phyloP scores from a whole-genome alignment of 1,140 invertebrate species.

The Phocides pigmalion region DNA sequence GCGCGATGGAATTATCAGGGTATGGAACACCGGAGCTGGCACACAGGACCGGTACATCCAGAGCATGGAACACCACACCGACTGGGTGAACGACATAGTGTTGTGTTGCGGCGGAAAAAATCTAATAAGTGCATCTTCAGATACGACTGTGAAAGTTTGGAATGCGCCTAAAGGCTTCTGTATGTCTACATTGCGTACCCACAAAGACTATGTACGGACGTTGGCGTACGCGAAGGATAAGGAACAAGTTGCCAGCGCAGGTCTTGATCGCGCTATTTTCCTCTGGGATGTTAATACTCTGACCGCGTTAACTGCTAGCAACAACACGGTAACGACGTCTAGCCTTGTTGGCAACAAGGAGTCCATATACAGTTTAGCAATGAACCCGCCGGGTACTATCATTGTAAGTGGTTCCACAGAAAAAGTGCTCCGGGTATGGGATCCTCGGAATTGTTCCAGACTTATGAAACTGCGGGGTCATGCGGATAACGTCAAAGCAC shows the following conservation, averaged over 20 bases:
- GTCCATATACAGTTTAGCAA: conserved; percentile 99
- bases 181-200: conserved; percentile 98
- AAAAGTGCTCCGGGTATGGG: conserved; percentile 98
- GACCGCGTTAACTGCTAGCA: conserved; percentile 98
- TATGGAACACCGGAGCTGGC: conserved; percentile 91
- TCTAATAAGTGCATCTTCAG: conserved; percentile 99
- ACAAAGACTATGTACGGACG: conserved; percentile 99
- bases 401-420: conserved; percentile 99
- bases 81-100: conserved; percentile 99
- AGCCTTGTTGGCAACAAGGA: conserved; percentile 98
- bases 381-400: conserved; percentile 98
- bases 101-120: conserved; percentile 98
- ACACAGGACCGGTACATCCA: conserved; percentile 93
- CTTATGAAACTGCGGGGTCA: conserved; percentile 99
- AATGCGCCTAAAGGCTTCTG: conserved; percentile 99
- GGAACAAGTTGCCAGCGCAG: conserved; percentile 97
- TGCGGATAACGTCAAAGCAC: conserved; percentile 97
- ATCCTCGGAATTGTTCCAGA: conserved; percentile 97
- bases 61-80: conserved; percentile 99
- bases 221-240: conserved; percentile 99
- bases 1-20: conserved; percentile 98
- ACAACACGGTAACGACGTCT: conserved; percentile 99
- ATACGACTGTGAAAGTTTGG: conserved; percentile 99
- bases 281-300: conserved; percentile 99
- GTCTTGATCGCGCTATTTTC: conserved; percentile 98